Evolutionary conservation across 2,797 vertebrate species (phyloP).

Genomic region (Mastacembelus armatus): DNA sequence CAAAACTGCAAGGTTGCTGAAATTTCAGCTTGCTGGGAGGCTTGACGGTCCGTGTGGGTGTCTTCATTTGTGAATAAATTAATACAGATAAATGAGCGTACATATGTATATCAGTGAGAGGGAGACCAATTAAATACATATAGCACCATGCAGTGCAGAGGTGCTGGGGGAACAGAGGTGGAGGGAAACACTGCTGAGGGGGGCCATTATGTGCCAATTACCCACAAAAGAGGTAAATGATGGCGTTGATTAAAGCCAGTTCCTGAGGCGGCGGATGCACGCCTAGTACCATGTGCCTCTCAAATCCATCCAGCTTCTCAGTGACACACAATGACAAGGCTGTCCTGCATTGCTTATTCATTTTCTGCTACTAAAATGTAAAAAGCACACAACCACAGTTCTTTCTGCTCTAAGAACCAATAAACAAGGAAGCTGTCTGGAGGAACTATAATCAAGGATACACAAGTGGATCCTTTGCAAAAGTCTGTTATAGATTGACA

Average conservation of each 20-base stretch:
- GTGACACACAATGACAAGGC: constrained; percentile 40
- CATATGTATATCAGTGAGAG: constrained; percentile 11
- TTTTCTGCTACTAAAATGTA: constrained; percentile 23
- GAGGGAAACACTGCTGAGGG: constrained; percentile 50
- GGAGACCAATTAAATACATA: too few relatives aligned
- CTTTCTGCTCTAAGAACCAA: too few relatives aligned
- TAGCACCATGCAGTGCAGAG: constrained; percentile 42
- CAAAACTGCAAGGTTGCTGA: too few relatives aligned
- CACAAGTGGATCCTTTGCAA: too few relatives aligned
- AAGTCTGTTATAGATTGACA: too few relatives aligned
- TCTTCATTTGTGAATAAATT: too few relatives aligned
- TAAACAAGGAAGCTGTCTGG: too few relatives aligned
- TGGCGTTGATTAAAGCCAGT: constrained; percentile 79
- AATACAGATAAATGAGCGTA: too few relatives aligned
- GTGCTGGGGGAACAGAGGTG: constrained; percentile 29
- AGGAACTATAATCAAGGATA: too few relatives aligned
- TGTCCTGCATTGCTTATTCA: constrained; percentile 17
- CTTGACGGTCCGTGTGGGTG: neutral
- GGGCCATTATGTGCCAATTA: constrained; percentile 71
- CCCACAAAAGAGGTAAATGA: constrained; percentile 57
- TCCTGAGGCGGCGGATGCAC: constrained; percentile 65
- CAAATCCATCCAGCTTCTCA: constrained; percentile 61
- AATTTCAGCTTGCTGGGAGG: neutral
- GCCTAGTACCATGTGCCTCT: constrained; percentile 57
- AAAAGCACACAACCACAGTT: constrained; percentile 21